phyloP scores from a whole-genome alignment of 1,140 invertebrate genomes.

The Gryllus bimaculatus region DNA sequence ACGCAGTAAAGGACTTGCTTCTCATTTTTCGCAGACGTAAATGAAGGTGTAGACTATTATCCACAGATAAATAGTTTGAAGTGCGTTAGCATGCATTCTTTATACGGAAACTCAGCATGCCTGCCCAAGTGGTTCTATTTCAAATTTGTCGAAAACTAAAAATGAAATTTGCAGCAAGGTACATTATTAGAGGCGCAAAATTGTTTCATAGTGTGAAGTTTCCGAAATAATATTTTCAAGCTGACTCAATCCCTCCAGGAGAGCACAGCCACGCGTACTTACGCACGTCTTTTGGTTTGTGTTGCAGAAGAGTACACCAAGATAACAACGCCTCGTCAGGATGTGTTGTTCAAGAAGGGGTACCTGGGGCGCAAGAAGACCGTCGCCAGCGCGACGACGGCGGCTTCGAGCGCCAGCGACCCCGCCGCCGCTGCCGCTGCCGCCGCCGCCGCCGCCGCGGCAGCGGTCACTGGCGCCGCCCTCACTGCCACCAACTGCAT shows the following conservation, averaged over 20 bases:
- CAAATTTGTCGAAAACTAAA: neutral
- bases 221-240: neutral
- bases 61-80: too few species aligned
- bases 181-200: neutral
- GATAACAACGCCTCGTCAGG: conserved; percentile 58
- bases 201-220: neutral
- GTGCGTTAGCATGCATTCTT: too few species aligned
- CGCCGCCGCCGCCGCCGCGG: conserved; percentile 38
- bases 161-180: neutral
- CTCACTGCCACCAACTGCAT: conserved; percentile 20
- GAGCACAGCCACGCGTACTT: neutral
- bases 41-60: too few species aligned
- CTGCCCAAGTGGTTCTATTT: neutral
- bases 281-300: neutral
- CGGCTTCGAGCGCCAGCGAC: conserved; percentile 24
- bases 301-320: conserved; percentile 56
- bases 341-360: conserved; percentile 62
- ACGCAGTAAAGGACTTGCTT: too few species aligned
- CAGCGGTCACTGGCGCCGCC: conserved; percentile 21
- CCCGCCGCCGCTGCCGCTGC: conserved; percentile 39
- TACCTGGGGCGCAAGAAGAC: conserved; percentile 52
- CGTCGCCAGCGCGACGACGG: conserved; percentile 35
- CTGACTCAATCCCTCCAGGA: neutral
- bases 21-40: too few species aligned
- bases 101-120: too few species aligned